Conservation (phyloP, 2,797 vertebrate genomes). For the Chaetodon trifasciatus region DNA sequence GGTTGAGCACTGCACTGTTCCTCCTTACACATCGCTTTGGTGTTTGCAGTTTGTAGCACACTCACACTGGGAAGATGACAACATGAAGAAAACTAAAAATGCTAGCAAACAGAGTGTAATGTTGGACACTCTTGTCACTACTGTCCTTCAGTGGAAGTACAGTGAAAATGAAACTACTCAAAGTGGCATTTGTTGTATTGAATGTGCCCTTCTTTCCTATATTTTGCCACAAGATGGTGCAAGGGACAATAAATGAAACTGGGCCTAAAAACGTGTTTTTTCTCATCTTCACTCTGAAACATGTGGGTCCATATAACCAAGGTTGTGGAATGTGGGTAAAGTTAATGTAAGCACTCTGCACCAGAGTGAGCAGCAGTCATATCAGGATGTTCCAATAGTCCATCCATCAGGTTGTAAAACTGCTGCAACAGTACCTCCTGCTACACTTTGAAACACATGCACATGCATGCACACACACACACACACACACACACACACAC, state of each 20-base stretch:
- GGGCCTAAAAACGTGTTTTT: too few relatives aligned
- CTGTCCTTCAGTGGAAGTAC: background rate
- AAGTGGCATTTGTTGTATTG: background rate
- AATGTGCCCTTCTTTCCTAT: too few relatives aligned
- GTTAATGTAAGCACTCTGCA: background rate
- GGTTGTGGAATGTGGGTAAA: background rate
- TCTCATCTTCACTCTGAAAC: background rate
- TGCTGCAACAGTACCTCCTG: background rate
- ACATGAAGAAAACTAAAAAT: background rate
- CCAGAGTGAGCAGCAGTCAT: background rate
- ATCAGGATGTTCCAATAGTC: constrained; percentile 42
- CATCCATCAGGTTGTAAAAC: constrained; percentile 39
- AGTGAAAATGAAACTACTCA: background rate
- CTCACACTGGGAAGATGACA: background rate
- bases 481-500: background rate
- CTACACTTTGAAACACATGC: constrained; percentile 2
- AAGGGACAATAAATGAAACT: background rate
- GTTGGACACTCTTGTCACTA: background rate
- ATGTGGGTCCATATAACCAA: background rate
- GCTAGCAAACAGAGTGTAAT: background rate
- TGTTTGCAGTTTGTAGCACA: background rate
- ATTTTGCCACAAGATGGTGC: background rate
- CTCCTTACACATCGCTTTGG: background rate
- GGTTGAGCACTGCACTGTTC: background rate
- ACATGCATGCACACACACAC: constrained; percentile 6